Evolutionary conservation across 2,888 invertebrate genomes (phyloP), one percentile per base, ranked within the genome.

Genomic region (Drosophila differens): DNA sequence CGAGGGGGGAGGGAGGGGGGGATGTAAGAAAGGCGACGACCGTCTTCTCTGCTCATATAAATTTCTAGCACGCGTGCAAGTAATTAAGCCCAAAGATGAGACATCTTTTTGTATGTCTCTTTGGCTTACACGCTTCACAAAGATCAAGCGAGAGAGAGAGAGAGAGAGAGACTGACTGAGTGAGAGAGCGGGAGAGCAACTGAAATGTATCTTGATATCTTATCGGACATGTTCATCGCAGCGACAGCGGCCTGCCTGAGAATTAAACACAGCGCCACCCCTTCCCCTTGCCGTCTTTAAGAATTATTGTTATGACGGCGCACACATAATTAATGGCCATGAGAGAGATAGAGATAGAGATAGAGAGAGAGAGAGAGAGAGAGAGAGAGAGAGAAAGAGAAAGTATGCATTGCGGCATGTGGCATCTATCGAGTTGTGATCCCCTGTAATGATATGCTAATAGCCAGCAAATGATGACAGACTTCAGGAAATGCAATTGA

Each of bases 41-140:
- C 41, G 73, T 68, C 47, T 47, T 66, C 47, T 47, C 72, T 70
- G 73, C 77, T 76, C 83, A 76, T 83, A 83, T 75, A 69, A 88
- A 89, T 88, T 79, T 88, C 81, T 89, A 90, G 89, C 91, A 90
- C 91, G 91, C 90, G 89, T 90, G 82, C 81, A 75, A 82, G 90
- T 90, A 90, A 91, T 90, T 90, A 91, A 91, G 81, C 78, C 80
- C 76, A 82, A 81, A 88, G 83, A 88, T 85, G 87, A 78, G 82
- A 81, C 89, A 88, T 88, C 84, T 83, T 77, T 80, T 70, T 70
- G 72, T 73, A 55, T 53, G 47, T 44, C 53, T 71, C 71, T 77
- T 60, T 63, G 67, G 65, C 68, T 79, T 79, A 79, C 70, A 68
- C 33, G 68, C n/a, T 65, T 30, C 64, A 28, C 28, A 30, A 37